Base-by-base conservation (phyloP, 2,888 invertebrate genomes). In the Keiferia lycopersicella region DNA sequence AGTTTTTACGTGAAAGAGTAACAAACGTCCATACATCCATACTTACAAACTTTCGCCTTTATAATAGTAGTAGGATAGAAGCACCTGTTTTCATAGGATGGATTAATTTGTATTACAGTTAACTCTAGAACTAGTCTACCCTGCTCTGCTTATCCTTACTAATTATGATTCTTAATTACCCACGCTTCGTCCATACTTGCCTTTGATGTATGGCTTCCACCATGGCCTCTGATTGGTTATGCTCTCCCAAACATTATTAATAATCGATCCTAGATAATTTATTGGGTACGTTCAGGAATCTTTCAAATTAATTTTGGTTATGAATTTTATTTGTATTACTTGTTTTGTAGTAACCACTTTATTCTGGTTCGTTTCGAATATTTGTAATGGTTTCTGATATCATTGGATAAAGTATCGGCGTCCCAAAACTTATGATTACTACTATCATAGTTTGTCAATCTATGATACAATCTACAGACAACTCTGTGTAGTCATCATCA, bases 221-320 rank as follows among this genome's bases (percentile, higher is more conserved):
- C 39, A 39, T 18, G 56, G 1, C 26, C 69, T 71, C 72, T 76
- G 76, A 74, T 75, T 70, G 69, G 69, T 75, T 75, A 71, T 72
- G 70, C 73, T 74, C 71, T 73, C 69, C 45, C 20, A 63, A 7
- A 45, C 26, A 63, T 63, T 63, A 63, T 26, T 61, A 63, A 48
- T 61, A 56, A 48, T 61, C n/a, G 48, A 30, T 57, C 30, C 45
- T 57, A 22, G 48, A 22, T 38, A 62, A 56, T 57, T 63, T 63
- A 63, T 30, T 53, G 48, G 34, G 20, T 14, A 30, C 18, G 48
- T 12, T 0, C 59, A 18, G 61, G 61, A 61, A 50, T 48, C 26
- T 18, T 30, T 20, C 59, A 60, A n/a, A 61, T 50, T 61, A 50
- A 61, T 61, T 61, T 22, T 14, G 41, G 10, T 20, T 22, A 51